A percentile compares a stretch with the other conserved stretches of the same genome.
phyloP scores from a whole-genome alignment of 2,888 invertebrate species.

The Rhagonycha fulva region DNA sequence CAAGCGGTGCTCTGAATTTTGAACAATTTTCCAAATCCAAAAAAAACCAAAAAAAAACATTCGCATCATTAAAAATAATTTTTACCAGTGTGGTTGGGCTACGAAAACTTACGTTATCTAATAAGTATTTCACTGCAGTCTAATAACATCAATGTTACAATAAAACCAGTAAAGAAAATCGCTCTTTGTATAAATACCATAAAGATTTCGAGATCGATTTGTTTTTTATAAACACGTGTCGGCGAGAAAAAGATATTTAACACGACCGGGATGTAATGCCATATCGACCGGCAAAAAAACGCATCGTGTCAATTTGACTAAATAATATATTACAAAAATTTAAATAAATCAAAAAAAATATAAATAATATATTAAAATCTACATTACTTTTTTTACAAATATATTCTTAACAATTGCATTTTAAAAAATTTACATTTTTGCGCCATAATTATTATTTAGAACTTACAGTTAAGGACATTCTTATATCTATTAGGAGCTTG shows the following conservation, averaged over 20 bases:
- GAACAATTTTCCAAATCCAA: neutral
- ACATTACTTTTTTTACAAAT: conserved; percentile 2
- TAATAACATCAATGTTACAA: conserved; percentile 32
- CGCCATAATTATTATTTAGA: conserved; percentile 19
- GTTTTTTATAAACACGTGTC: neutral
- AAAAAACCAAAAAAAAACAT: conserved; percentile 5
- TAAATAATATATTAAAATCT: conserved; percentile 3
- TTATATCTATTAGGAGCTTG: conserved; percentile 35
- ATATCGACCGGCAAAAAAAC: neutral
- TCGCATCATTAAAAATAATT: conserved; percentile 19
- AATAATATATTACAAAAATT: neutral
- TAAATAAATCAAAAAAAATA: neutral
- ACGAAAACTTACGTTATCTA: conserved; percentile 23
- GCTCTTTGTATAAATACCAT: conserved; percentile 16
- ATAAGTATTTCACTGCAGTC: conserved; percentile 27
- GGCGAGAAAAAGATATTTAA: neutral
- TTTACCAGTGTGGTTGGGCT: conserved; percentile 48
- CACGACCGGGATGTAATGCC: neutral
- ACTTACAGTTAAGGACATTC: conserved; percentile 17
- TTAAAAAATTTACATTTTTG: conserved; percentile 26
- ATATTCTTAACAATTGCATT: conserved; percentile 20
- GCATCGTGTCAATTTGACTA: neutral
- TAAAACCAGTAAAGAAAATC: conserved; percentile 23
- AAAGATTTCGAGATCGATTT: conserved; percentile 20
- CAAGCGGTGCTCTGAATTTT: conserved; percentile 48